phyloP scores from a whole-genome alignment of 2,888 invertebrate genomes.

The Emmelina monodactyla region DNA sequence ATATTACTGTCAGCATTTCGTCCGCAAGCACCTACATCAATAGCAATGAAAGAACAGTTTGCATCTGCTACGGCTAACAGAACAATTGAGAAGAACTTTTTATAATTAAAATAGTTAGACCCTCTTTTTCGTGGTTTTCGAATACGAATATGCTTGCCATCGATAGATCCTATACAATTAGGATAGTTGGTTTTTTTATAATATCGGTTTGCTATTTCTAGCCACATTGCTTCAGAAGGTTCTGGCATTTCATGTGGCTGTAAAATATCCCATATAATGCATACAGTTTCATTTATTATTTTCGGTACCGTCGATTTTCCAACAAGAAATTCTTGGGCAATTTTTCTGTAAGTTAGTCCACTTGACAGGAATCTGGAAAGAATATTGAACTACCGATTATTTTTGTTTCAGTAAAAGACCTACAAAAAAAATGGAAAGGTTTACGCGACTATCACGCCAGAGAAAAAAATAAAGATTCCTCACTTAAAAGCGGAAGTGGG shows the following conservation, averaged over 20 bases:
- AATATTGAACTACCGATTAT: too few relatives aligned
- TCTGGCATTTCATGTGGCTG: background rate
- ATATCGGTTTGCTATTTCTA: background rate
- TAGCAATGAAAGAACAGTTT: conserved; percentile 12
- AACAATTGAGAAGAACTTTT: conserved; percentile 15
- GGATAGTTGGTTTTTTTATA: conserved; percentile 1
- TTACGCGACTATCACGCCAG: too few relatives aligned
- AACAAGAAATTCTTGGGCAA: too few relatives aligned
- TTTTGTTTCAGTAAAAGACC: too few relatives aligned
- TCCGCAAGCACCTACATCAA: conserved; percentile 12
- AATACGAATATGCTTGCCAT: background rate
- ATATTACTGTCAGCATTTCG: conserved; percentile 5
- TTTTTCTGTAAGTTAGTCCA: too few relatives aligned
- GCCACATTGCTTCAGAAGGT: background rate
- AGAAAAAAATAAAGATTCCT: too few relatives aligned
- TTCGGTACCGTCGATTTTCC: too few relatives aligned
- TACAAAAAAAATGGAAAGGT: too few relatives aligned
- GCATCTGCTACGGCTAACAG: conserved; percentile 11
- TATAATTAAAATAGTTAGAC: conserved; percentile 14
- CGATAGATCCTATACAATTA: background rate
- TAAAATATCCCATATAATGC: conserved; percentile 1
- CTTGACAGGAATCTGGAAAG: too few relatives aligned
- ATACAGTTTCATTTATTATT: too few relatives aligned
- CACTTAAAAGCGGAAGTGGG: too few relatives aligned
- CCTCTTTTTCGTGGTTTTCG: conserved; percentile 11